These are phyloP conservation scores for Chironomus tepperi DNA, from an alignment of 1,140 invertebrate species.

Conservation along the genomic window DNA sequence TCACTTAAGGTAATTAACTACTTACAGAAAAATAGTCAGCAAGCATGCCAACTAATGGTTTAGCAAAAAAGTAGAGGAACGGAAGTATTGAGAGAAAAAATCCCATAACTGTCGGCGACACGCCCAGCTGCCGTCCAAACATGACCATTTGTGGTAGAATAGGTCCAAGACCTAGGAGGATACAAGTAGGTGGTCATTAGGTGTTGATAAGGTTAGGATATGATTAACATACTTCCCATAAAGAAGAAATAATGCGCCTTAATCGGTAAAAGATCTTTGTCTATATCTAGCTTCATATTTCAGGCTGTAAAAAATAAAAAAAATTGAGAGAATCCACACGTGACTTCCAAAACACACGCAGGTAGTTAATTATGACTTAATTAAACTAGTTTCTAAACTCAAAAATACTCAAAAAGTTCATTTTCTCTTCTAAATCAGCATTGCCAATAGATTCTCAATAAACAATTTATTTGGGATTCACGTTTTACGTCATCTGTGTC, in stretches of 20 bases:
- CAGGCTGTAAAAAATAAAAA: neutral
- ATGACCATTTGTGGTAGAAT: constrained; percentile 64
- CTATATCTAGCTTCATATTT: constrained; percentile 48
- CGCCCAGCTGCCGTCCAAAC: constrained; percentile 62
- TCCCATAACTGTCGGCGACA: constrained; percentile 63
- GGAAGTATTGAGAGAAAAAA: constrained; percentile 59
- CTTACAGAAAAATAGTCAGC: constrained; percentile 51
- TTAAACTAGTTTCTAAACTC: too few relatives aligned
- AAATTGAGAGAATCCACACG: neutral
- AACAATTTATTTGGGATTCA: neutral
- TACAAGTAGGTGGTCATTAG: constrained; percentile 31
- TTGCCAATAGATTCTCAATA: too few relatives aligned
- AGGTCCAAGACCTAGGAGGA: constrained; percentile 69
- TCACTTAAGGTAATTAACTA: constrained; percentile 24
- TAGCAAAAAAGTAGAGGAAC: constrained; percentile 59
- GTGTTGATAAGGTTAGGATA: neutral
- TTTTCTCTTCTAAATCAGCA: too few relatives aligned
- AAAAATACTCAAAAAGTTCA: too few relatives aligned
- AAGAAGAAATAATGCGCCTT: constrained; percentile 75
- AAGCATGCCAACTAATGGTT: constrained; percentile 61
- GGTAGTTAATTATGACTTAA: too few relatives aligned
- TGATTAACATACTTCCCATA: constrained; percentile 57
- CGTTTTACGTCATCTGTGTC: neutral
- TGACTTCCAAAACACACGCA: too few relatives aligned
- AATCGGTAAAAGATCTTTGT: constrained; percentile 56